Conservation (phyloP, 2,797 vertebrate genomes). For the Crocodylus rhombifer region DNA sequence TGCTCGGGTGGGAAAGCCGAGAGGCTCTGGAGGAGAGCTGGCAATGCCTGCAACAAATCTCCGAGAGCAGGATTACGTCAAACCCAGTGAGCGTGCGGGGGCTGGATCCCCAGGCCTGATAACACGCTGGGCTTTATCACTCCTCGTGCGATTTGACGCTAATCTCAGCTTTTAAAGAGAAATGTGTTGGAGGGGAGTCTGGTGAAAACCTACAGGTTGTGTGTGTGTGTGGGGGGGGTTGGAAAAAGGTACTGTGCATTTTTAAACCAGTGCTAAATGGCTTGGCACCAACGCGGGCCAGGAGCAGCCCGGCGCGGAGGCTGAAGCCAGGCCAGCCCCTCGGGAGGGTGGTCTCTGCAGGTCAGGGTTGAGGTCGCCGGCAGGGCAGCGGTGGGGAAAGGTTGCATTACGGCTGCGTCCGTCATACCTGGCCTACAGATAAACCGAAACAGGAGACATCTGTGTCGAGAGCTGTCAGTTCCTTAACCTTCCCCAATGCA, state of each 20-base stretch:
- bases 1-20: constrained; percentile 36
- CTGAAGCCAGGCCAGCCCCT: neutral
- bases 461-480: neutral
- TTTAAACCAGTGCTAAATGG: neutral
- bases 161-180: constrained; percentile 70
- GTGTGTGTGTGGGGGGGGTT: too few relatives aligned
- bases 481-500: neutral
- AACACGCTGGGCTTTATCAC: constrained; percentile 30
- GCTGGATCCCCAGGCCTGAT: constrained; percentile 52
- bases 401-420: neutral
- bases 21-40: neutral
- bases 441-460: constrained; percentile 39
- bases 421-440: constrained; percentile 46
- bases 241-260: neutral
- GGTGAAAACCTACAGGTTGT: constrained; percentile 14
- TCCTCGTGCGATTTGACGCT: constrained; percentile 32
- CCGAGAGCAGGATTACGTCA: neutral
- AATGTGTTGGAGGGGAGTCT: constrained; percentile 54
- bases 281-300: neutral
- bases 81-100: constrained; percentile 31
- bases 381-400: constrained; percentile 48
- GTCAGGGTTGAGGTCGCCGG: constrained; percentile 54
- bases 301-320: neutral
- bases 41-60: neutral
- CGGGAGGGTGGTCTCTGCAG: constrained; percentile 47